These are phyloP conservation scores for Atherinosoma microstoma DNA, from an alignment of 2,797 vertebrate species.

Conservation along the genomic window DNA sequence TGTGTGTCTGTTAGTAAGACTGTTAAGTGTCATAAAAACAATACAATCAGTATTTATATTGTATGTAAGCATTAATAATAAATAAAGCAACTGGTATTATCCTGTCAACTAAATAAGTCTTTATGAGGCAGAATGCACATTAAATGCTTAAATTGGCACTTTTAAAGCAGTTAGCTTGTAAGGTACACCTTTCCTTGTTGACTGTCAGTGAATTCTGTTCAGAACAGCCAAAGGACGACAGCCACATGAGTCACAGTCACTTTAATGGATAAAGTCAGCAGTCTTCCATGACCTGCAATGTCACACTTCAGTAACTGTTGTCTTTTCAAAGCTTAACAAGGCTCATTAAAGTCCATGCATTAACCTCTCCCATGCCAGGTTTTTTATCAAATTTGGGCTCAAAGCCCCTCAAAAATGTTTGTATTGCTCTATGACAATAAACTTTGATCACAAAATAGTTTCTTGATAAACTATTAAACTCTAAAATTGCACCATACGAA, in stretches of 20 bases:
- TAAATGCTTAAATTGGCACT: background rate
- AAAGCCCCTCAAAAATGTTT: background rate
- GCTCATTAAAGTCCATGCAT: background rate
- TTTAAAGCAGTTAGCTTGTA: conserved; percentile 6
- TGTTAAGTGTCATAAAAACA: background rate
- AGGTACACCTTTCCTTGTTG: background rate
- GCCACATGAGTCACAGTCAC: conserved; percentile 15
- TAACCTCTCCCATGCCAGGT: background rate
- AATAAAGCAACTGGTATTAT: background rate
- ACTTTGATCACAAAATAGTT: background rate
- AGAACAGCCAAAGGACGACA: background rate
- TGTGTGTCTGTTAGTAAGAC: conserved; percentile 20
- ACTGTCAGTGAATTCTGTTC: conserved; percentile 9
- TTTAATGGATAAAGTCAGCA: conserved; percentile 15
- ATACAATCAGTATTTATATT: background rate
- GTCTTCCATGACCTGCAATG: background rate
- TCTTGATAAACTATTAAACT: background rate
- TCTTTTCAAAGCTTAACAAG: conserved; percentile 19
- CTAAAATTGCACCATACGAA: background rate
- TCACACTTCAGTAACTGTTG: conserved; percentile 13
- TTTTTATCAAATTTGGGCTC: background rate
- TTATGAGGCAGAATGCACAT: background rate
- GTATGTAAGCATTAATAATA: background rate
- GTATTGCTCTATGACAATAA: background rate
- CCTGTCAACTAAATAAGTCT: background rate